These are phyloP conservation scores for Pemphredon lugubris DNA, from an alignment of 2,888 invertebrate genomes.

Conservation along the genomic window DNA sequence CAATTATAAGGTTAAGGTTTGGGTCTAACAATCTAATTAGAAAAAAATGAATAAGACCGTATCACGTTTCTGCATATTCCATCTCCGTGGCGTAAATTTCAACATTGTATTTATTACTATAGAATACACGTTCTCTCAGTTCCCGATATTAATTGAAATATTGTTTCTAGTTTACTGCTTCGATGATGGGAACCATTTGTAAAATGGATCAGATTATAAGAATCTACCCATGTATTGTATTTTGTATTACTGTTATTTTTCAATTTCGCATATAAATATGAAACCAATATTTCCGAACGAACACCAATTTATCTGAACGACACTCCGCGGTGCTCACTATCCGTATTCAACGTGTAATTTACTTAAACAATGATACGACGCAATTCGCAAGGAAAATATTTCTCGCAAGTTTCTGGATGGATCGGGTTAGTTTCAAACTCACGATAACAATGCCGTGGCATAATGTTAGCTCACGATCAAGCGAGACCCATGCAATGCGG, in stretches of 20 bases:
- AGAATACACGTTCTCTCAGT: too few relatives aligned
- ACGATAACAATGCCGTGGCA: background rate
- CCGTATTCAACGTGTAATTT: slow-evolving; percentile 19
- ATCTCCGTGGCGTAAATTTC: too few relatives aligned
- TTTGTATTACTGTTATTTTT: background rate
- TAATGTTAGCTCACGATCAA: slow-evolving; percentile 3
- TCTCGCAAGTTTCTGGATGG: slow-evolving; percentile 2
- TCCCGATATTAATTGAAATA: too few relatives aligned
- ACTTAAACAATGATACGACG: background rate
- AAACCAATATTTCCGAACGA: background rate
- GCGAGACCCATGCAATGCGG: background rate
- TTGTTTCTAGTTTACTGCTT: too few relatives aligned
- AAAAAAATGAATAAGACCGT: too few relatives aligned
- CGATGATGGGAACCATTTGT: too few relatives aligned
- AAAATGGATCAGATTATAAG: too few relatives aligned
- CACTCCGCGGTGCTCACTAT: background rate
- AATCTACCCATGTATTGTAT: background rate
- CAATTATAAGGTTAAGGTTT: too few relatives aligned
- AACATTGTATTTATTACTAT: too few relatives aligned
- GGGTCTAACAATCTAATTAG: too few relatives aligned
- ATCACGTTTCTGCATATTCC: too few relatives aligned
- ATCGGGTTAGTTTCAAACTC: slow-evolving; percentile 15
- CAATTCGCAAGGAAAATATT: slow-evolving; percentile 1
- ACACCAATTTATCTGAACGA: background rate
- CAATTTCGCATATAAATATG: background rate